Conservation (phyloP, 1,140 invertebrate genomes). For the Cepaea nemoralis region DNA sequence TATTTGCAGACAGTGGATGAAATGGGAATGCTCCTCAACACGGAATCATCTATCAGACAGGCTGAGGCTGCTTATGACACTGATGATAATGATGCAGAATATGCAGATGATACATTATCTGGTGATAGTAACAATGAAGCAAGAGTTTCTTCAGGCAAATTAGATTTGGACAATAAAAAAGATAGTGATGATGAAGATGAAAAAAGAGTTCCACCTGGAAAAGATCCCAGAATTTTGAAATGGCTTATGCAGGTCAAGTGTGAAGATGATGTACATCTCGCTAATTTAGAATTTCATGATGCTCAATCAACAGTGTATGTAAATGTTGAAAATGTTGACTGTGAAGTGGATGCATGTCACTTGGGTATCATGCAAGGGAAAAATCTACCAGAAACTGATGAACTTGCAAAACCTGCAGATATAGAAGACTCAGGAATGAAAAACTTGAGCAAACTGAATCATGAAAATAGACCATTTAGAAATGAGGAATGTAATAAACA, state of each 20-base stretch:
- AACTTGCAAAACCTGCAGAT: not conserved
- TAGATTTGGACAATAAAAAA: conserved; percentile 52
- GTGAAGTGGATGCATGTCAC: not conserved
- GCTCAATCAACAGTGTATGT: not conserved
- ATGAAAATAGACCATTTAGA: conserved; percentile 58
- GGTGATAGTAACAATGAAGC: conserved; percentile 19
- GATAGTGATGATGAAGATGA: conserved; percentile 59
- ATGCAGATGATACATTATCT: conserved; percentile 4
- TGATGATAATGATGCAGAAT: not conserved
- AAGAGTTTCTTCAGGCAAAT: not conserved
- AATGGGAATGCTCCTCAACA: conserved; percentile 72
- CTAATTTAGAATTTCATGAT: not conserved
- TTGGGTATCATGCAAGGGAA: not conserved
- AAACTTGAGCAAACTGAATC: conserved; percentile 57
- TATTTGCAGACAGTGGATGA: conserved; percentile 72
- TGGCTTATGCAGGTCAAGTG: not conserved
- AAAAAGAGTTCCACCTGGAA: conserved; percentile 21
- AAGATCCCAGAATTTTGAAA: conserved; percentile 39
- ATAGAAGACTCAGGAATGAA: conserved; percentile 35
- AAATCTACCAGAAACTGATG: not conserved
- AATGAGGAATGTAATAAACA: conserved; percentile 59
- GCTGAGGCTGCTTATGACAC: conserved; percentile 13
- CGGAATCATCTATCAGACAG: conserved; percentile 31
- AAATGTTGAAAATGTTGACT: not conserved
- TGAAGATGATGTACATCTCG: conserved; percentile 1